Evolutionary conservation across 1,140 invertebrate species (phyloP), one percentile per base, ranked within the genome.

Genomic region (Limonius californicus): DNA sequence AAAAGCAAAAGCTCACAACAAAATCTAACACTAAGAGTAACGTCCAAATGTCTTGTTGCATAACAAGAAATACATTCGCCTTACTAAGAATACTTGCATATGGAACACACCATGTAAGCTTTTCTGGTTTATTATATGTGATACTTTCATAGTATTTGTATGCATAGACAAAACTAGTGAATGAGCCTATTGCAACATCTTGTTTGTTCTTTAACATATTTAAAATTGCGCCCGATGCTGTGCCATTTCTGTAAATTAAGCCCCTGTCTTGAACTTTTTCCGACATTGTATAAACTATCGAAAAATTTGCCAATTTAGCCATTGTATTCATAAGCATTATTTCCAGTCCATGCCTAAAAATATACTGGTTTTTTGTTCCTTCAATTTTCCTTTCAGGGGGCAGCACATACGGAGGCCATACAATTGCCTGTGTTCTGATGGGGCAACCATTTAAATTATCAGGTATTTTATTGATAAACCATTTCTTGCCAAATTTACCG

Each of bases 391-490:
- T 30, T 15, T 30, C n/a, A 3, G 47, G 45, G 2, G 59, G 54
- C 0, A 72, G 19, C 8, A 66, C 67, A 57, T 66, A 71, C 0
- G 70, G 66, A 14, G 68, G 64, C 21, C 61, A 59, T 21, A 66
- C 54, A 9, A 54, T 55, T 20, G 66, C 64, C 11, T 58, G 47
- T 12, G 71, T 64, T 32, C 42, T 65, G 9, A 72, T 43, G 15
- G 59, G 32, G 53, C 71, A 72, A 9, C 61, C 56, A 15, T 67
- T 61, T 42, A 72, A 63, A 35, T 63, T 57, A 19, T 58, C 57
- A 0, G 71, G 71, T 27, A 72, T 61, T 35, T 69, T 67, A 32
- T 71, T 60, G 0, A 20, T 16, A 32, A 67, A 71, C 54, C 62
- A 64, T 42, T 63, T 21, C 7, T 47, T 57, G 8, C 23, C 58